phyloP scores from a whole-genome alignment of 30 jellyfish, hydroid and myxozoan species.

The Aurelia sp. region DNA sequence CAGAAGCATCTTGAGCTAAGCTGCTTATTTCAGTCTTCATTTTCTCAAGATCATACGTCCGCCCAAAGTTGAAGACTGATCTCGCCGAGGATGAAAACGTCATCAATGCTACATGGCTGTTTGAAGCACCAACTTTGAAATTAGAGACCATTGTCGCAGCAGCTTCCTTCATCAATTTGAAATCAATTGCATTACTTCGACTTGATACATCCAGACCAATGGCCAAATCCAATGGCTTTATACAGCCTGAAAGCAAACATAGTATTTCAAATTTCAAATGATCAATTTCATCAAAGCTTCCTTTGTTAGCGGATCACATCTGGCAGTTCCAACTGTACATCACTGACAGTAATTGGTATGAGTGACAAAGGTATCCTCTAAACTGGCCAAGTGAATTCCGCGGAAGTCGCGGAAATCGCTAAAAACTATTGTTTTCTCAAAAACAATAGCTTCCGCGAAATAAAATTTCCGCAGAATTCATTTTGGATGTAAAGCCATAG shows the following conservation, averaged over 20 bases:
- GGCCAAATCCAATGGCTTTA: conserved; percentile 90
- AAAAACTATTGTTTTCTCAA: too few relatives aligned
- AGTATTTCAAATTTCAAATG: too few relatives aligned
- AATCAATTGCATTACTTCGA: conserved; percentile 36
- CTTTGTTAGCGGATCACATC: too few relatives aligned
- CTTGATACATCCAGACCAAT: conserved; percentile 87
- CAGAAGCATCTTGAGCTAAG: conserved; percentile 61
- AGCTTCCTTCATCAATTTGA: conserved; percentile 66
- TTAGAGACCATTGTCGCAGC: conserved; percentile 70
- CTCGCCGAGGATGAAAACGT: conserved; percentile 72
- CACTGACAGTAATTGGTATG: too few relatives aligned
- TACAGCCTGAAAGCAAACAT: conserved; percentile 73
- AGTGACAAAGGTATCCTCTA: too few relatives aligned
- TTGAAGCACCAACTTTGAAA: conserved; percentile 75
- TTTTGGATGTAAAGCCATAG: too few relatives aligned
- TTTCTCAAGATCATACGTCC: conserved; percentile 56
- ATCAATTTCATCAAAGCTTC: too few relatives aligned
- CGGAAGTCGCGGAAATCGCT: too few relatives aligned
- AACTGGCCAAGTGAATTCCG: too few relatives aligned
- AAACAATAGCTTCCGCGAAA: too few relatives aligned
- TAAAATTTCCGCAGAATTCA: too few relatives aligned
- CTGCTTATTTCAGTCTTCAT: conserved; percentile 64
- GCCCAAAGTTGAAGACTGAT: conserved; percentile 60
- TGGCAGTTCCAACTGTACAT: too few relatives aligned
- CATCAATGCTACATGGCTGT: conserved; percentile 79